Evolutionary conservation across 2,113 vertebrate species (phyloP).

Genomic region (Lanius ludovicianus): DNA sequence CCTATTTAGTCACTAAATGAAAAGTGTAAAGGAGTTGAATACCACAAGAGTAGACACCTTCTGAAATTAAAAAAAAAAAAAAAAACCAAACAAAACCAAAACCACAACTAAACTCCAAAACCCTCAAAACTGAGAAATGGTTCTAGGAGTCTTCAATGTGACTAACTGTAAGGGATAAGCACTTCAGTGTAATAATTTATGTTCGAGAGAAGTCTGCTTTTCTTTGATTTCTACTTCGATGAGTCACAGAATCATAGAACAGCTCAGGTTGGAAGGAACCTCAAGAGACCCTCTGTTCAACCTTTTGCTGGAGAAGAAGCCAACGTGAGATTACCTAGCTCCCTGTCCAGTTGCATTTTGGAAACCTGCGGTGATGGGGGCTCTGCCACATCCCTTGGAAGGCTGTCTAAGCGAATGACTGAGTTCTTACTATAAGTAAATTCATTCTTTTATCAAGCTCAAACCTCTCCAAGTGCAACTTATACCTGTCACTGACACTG

Average conservation of each 20-base stretch:
- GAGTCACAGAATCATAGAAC: not conserved
- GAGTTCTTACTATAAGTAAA: not conserved
- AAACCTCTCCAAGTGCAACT: not conserved
- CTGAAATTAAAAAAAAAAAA: not conserved
- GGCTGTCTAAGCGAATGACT: not conserved
- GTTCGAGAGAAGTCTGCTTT: not conserved
- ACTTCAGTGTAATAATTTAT: not conserved
- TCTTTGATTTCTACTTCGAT: not conserved
- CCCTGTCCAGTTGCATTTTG: not conserved
- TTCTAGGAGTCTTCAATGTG: not conserved
- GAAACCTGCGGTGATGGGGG: not conserved
- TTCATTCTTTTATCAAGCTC: not conserved
- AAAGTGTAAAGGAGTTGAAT: not conserved
- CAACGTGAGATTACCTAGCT: not conserved
- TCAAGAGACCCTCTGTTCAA: not conserved
- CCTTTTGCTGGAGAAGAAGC: not conserved
- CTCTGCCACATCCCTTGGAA: not conserved
- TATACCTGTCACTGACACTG: not conserved
- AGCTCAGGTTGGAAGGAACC: not conserved
- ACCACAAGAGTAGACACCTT: not conserved
- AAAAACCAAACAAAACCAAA: not conserved
- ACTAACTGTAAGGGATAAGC: not conserved
- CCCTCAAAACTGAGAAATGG: not conserved
- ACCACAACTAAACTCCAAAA: not conserved
- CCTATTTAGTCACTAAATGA: not conserved